Percentiles rank a stretch among this genome's conserved stretches.
phyloP scores from a whole-genome alignment of 2,113 vertebrate species.

The Hystrix brachyura region DNA sequence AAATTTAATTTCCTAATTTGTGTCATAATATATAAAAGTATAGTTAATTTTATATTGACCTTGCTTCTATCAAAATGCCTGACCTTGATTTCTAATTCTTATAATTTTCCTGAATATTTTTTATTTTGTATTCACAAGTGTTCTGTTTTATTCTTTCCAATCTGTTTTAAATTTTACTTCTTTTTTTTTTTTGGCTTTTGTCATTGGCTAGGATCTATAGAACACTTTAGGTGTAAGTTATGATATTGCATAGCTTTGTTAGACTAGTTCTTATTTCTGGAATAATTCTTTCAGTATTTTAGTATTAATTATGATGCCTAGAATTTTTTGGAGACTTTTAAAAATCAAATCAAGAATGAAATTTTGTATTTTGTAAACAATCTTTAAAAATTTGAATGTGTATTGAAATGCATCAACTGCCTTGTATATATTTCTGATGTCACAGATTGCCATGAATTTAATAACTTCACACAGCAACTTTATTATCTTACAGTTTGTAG shows the following conservation, averaged over 20 bases:
- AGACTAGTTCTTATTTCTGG: background rate
- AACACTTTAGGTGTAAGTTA: background rate
- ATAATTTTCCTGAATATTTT: background rate
- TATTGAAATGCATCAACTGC: background rate
- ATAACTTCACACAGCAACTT: background rate
- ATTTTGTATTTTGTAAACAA: background rate
- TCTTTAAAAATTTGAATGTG: background rate
- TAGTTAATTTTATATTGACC: background rate
- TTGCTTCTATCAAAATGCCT: background rate
- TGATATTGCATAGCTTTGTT: background rate
- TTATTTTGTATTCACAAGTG: background rate
- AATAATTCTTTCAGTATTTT: conserved; percentile 7
- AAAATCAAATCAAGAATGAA: background rate
- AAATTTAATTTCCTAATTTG: background rate
- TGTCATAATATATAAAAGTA: background rate
- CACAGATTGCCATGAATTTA: background rate
- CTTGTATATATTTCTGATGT: background rate
- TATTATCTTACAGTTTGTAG: background rate
- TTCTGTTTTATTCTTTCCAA: background rate
- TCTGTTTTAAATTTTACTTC: background rate
- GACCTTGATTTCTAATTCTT: background rate
- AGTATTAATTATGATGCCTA: background rate
- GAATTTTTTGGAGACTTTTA: background rate
- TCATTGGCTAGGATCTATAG: background rate
- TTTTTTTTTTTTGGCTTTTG: background rate